These are phyloP conservation scores for Emmelina monodactyla DNA, from an alignment of 2,888 invertebrate species.

Conservation along the genomic window DNA sequence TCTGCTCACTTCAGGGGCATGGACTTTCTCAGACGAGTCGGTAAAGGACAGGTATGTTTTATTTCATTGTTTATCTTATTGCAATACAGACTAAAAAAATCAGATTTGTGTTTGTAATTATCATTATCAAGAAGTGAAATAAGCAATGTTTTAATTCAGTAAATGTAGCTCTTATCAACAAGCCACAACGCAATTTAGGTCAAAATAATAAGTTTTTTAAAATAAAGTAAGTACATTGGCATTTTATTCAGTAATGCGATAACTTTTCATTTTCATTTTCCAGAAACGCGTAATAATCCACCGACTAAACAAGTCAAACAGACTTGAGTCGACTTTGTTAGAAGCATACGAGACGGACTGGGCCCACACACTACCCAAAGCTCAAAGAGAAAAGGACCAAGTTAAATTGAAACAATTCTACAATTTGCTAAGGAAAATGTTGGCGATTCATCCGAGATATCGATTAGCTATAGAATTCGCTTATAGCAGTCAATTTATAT, in stretches of 20 bases:
- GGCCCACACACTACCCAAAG: constrained; percentile 5
- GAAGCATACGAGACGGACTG: constrained; percentile 18
- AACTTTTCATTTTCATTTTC: too few species aligned
- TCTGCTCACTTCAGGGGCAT: constrained; percentile 20
- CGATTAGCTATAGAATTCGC: constrained; percentile 31
- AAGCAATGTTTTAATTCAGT: too few species aligned
- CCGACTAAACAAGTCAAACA: too few species aligned
- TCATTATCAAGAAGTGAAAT: too few species aligned
- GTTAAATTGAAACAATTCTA: constrained; percentile 19
- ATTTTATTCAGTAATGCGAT: too few species aligned
- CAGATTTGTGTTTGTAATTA: too few species aligned
- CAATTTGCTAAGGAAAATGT: constrained; percentile 28
- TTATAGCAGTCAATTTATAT: constrained; percentile 26
- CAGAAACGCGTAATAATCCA: too few species aligned
- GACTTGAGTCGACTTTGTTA: constrained; percentile 15
- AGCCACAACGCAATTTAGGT: too few species aligned
- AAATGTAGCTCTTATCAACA: too few species aligned
- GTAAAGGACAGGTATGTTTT: constrained; percentile 17
- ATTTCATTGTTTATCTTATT: constrained; percentile 14
- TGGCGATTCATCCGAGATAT: constrained; percentile 25
- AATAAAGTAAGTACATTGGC: too few species aligned
- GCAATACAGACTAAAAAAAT: too few species aligned
- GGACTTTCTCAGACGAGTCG: constrained; percentile 19
- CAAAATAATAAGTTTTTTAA: too few species aligned
- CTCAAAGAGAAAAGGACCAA: constrained; percentile 14